Evolutionary conservation across 2,888 invertebrate genomes (phyloP).

Genomic region (Drosophila prolongata): DNA sequence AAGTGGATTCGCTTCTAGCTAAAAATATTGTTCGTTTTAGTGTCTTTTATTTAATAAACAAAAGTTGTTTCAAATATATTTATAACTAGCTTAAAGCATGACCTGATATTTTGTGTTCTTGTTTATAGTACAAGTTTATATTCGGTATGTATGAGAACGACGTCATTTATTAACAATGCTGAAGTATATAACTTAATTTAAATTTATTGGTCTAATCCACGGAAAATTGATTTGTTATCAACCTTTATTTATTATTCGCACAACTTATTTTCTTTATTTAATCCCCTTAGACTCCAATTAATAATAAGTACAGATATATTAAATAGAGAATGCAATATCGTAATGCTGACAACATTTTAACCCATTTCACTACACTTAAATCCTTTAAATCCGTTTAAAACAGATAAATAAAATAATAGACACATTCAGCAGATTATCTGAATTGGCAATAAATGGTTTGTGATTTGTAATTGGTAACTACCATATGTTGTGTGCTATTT

Average conservation of each 20-base stretch:
- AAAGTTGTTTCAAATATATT: too few relatives aligned
- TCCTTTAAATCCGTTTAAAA: background rate
- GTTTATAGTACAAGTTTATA: too few relatives aligned
- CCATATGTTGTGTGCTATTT: too few relatives aligned
- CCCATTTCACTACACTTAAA: background rate
- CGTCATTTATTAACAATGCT: background rate
- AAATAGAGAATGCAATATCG: background rate
- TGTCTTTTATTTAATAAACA: background rate
- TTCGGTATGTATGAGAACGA: background rate
- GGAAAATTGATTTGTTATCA: background rate
- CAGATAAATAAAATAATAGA: background rate
- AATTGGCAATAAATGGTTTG: background rate
- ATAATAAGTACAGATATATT: background rate
- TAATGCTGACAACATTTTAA: background rate
- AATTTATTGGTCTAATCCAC: background rate
- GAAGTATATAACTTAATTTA: background rate
- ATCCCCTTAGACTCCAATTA: background rate
- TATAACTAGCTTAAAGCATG: background rate
- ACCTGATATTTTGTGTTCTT: background rate
- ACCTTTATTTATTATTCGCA: background rate
- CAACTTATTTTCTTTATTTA: too few relatives aligned
- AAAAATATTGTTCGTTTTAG: background rate
- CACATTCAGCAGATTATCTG: background rate
- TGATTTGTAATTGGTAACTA: background rate
- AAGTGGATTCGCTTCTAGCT: conserved; percentile 1